phyloP scores from a whole-genome alignment of 2,888 invertebrate species.

The Toxonevra muliebris region DNA sequence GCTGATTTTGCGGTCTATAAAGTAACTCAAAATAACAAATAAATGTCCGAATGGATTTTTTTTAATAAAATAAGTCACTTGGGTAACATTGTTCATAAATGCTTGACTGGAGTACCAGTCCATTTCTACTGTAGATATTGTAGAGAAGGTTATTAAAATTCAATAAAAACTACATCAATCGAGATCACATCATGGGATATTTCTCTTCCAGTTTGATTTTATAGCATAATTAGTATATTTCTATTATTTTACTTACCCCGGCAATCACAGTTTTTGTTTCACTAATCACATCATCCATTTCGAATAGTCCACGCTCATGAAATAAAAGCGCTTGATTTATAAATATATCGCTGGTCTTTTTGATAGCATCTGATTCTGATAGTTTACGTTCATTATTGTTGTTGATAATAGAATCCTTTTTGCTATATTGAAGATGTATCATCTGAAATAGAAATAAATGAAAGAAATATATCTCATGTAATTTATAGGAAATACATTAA shows the following conservation, averaged over 20 bases:
- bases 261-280: constrained; percentile 46
- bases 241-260: constrained; percentile 40
- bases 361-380: constrained; percentile 10
- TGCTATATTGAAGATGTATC: background rate
- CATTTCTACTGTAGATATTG: no score
- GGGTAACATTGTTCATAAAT: no score
- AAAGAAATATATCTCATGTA: background rate
- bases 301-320: constrained; percentile 42
- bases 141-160: no score
- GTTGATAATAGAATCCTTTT: background rate
- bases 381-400: background rate
- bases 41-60: no score
- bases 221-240: background rate
- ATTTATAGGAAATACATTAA: background rate
- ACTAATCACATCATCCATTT: constrained; percentile 42
- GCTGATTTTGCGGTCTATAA: no score
- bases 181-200: no score
- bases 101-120: no score
- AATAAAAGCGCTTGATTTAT: constrained; percentile 44
- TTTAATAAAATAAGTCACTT: no score
- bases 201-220: background rate
- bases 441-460: background rate
- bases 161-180: no score
- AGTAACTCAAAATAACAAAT: no score
- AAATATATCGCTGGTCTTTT: constrained; percentile 39